Evolutionary conservation across 2,888 invertebrate species (phyloP).

Genomic region (Dolichomitus sp.): DNA sequence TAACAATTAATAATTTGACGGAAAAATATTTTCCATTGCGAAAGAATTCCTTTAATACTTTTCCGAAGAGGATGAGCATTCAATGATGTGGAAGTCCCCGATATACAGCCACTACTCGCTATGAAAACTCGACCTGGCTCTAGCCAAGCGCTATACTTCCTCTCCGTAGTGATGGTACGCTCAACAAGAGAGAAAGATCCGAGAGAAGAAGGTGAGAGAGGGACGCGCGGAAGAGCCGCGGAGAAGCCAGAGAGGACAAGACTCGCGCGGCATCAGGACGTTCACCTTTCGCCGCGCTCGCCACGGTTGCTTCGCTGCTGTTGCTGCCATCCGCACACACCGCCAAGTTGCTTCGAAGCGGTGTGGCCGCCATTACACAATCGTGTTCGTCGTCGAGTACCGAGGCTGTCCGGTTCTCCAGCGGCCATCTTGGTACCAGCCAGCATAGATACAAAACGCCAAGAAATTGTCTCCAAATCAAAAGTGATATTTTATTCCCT

Average conservation of each 20-base stretch:
- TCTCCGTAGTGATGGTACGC: slow-evolving; percentile 33
- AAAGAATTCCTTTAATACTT: not conserved
- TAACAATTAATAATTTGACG: not conserved
- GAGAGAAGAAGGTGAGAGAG: slow-evolving; percentile 52
- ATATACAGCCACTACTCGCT: not conserved
- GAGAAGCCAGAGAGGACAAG: slow-evolving; percentile 71
- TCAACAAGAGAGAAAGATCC: slow-evolving; percentile 49
- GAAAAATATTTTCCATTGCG: not conserved
- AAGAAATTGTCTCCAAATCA: slow-evolving; percentile 13
- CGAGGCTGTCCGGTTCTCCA: slow-evolving; percentile 71
- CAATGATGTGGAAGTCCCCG: not conserved
- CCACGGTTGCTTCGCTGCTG: slow-evolving; percentile 48
- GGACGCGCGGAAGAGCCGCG: slow-evolving; percentile 58
- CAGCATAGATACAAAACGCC: slow-evolving; percentile 42
- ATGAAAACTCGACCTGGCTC: slow-evolving; percentile 34
- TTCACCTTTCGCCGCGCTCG: slow-evolving; percentile 78
- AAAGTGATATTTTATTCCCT: not conserved
- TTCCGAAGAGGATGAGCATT: slow-evolving; percentile 14
- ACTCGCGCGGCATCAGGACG: slow-evolving; percentile 76
- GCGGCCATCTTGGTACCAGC: slow-evolving; percentile 82
- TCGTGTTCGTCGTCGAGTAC: slow-evolving; percentile 70
- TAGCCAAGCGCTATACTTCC: slow-evolving; percentile 58
- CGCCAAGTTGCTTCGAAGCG: slow-evolving; percentile 47
- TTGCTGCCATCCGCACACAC: slow-evolving; percentile 42
- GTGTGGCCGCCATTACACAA: slow-evolving; percentile 83